A percentile compares a stretch with the other conserved stretches of the same genome.
Evolutionary conservation across 2,888 invertebrate genomes (phyloP).

Genomic region (Lepidocyrtoides sp.): DNA sequence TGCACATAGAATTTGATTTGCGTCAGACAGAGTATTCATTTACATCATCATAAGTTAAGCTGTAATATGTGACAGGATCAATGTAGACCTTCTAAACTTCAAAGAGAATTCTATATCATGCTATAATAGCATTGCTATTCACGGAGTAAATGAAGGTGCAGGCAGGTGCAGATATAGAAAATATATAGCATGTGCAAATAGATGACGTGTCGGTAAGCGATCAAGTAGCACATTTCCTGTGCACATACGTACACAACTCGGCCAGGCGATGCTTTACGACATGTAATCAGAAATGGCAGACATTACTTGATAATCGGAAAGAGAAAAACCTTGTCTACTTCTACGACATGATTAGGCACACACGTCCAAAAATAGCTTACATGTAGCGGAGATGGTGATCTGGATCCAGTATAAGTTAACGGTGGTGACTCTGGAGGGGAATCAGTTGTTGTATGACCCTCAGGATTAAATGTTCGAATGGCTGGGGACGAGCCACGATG

Average conservation of each 20-base stretch:
- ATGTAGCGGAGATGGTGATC: constrained; percentile 92
- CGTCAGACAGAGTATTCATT: background rate
- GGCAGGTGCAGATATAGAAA: no score
- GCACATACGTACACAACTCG: background rate
- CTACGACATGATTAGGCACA: background rate
- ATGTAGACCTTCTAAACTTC: no score
- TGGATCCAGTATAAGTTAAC: constrained; percentile 84
- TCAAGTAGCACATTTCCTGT: background rate
- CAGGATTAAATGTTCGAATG: constrained; percentile 94
- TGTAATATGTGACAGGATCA: no score
- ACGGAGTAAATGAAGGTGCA: no score
- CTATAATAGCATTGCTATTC: no score
- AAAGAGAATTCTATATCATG: no score
- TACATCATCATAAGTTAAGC: no score
- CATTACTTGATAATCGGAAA: background rate
- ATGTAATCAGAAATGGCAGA: background rate
- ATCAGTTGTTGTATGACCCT: constrained; percentile 90
- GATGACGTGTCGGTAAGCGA: background rate
- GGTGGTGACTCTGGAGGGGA: constrained; percentile 86
- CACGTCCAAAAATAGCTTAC: constrained; percentile 75
- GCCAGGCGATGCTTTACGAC: background rate
- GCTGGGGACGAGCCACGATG: constrained; percentile 95
- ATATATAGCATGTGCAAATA: background rate
- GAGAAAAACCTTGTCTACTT: background rate
- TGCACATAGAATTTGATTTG: no score